Percentiles rank a stretch among this genome's conserved stretches.
phyloP scores from a whole-genome alignment of 2,888 invertebrate genomes.

The Deilephila porcellus region DNA sequence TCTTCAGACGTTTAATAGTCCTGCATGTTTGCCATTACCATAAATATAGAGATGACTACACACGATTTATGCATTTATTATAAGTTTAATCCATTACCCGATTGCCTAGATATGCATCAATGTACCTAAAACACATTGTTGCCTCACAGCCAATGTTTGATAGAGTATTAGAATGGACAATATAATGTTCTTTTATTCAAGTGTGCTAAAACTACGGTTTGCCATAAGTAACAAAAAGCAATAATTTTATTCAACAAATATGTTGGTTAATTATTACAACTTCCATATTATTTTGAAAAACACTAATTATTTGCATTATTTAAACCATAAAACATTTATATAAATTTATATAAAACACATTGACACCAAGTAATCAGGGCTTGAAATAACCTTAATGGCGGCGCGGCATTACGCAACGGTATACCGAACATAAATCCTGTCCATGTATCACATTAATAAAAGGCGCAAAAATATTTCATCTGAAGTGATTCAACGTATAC shows the following conservation, averaged over 20 bases:
- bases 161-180: background rate
- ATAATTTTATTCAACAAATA: no score
- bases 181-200: no score
- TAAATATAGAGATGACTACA: slow-evolving; percentile 4
- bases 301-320: background rate
- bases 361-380: background rate
- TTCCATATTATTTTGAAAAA: background rate
- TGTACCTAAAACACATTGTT: background rate
- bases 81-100: background rate
- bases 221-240: no score
- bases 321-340: background rate
- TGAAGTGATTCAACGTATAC: slow-evolving; percentile 57
- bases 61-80: background rate
- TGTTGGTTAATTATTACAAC: no score
- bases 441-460: slow-evolving; percentile 30
- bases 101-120: background rate
- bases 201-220: no score
- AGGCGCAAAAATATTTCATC: slow-evolving; percentile 41
- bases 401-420: slow-evolving; percentile 15
- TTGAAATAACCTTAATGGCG: background rate
- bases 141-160: background rate
- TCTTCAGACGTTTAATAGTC: slow-evolving; percentile 12
- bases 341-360: no score
- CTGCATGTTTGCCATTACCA: background rate
- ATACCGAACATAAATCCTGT: slow-evolving; percentile 22